A percentile compares a stretch with the other conserved stretches of the same genome.
Evolutionary conservation across 1,140 invertebrate species (phyloP).

Genomic region (Ceratina australensis): DNA sequence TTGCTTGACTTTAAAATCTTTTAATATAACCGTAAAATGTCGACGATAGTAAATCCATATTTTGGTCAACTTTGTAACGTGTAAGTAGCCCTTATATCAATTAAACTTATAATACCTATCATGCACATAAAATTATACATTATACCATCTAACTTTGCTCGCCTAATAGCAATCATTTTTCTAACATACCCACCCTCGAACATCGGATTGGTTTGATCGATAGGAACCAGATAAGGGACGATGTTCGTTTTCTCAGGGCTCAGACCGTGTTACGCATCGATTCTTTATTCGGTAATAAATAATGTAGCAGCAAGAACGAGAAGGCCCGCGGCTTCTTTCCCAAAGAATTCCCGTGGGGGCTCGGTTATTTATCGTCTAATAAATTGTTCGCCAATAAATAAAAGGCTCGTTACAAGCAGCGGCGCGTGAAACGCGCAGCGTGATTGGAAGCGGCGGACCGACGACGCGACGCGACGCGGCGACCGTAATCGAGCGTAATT

Average conservation of each 20-base stretch:
- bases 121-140: no score
- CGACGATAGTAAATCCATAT: no score
- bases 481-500: conserved; percentile 59
- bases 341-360: conserved; percentile 27
- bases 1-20: no score
- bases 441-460: conserved; percentile 36
- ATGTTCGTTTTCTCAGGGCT: background rate
- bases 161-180: no score
- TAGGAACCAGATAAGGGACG: background rate
- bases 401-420: conserved; percentile 53
- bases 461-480: background rate
- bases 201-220: background rate
- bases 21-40: no score
- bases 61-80: no score
- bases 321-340: conserved; percentile 2
- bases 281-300: conserved; percentile 21
- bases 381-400: conserved; percentile 59
- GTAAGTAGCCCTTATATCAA: no score
- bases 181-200: background rate
- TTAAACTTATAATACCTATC: no score
- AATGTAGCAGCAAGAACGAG: background rate
- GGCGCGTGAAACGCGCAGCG: conserved; percentile 31
- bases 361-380: conserved; percentile 54
- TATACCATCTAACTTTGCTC: no score
- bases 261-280: background rate